Percentiles rank a stretch among this genome's conserved stretches.
phyloP scores from a whole-genome alignment of 2,797 vertebrate species.

The Amblyraja radiata region DNA sequence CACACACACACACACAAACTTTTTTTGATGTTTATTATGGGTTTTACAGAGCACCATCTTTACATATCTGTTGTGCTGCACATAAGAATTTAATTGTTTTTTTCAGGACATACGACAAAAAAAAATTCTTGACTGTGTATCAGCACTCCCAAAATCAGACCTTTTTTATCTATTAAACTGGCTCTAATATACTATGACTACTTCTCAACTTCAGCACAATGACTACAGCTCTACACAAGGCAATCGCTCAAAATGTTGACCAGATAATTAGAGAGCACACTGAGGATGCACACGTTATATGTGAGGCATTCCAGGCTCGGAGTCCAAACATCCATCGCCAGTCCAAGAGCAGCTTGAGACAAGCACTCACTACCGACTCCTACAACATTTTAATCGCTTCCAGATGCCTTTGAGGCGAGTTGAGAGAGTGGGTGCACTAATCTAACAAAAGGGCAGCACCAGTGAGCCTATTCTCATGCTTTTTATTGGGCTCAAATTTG shows the following conservation, averaged over 20 bases:
- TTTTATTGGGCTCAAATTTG: conserved; percentile 26
- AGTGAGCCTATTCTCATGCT: not conserved
- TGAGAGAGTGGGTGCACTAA: not conserved
- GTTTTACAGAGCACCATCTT: too few relatives aligned
- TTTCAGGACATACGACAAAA: too few relatives aligned
- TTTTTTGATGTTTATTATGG: too few relatives aligned
- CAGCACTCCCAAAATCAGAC: not conserved
- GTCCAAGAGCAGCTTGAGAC: not conserved
- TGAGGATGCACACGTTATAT: not conserved
- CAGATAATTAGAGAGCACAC: not conserved
- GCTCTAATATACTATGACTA: not conserved
- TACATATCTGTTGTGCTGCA: too few relatives aligned
- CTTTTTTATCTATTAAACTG: not conserved
- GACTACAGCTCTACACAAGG: not conserved
- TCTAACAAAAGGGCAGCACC: conserved; percentile 29
- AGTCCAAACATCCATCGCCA: not conserved
- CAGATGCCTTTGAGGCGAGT: conserved; percentile 1
- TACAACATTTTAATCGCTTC: conserved; percentile 4
- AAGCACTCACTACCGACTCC: not conserved
- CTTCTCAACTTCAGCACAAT: not conserved
- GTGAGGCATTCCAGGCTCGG: not conserved
- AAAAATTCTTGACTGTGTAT: too few relatives aligned
- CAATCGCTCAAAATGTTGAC: not conserved
- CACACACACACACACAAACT: too few relatives aligned
- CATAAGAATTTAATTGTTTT: too few relatives aligned